phyloP scores from a whole-genome alignment of 2,888 invertebrate genomes.

The Nasonia oneida region DNA sequence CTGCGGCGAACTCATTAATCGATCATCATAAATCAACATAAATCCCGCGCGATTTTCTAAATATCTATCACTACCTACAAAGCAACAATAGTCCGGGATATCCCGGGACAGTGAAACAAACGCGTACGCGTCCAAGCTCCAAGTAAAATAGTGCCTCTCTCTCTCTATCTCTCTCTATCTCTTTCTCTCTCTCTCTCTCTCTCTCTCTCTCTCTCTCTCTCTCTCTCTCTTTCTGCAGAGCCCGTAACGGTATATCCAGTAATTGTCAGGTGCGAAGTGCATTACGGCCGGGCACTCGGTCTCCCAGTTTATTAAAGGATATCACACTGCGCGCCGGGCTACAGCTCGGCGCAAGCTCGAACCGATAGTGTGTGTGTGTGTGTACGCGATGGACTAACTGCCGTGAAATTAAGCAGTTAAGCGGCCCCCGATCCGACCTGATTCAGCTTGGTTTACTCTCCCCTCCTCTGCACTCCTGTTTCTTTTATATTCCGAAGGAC shows the following conservation, averaged over 20 bases:
- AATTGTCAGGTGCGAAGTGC: conserved; percentile 49
- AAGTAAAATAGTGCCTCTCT: background rate
- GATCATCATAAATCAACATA: background rate
- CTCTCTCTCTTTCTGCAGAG: background rate
- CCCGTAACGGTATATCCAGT: background rate
- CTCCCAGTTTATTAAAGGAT: conserved; percentile 45
- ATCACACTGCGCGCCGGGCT: conserved; percentile 26
- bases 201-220: too few species aligned
- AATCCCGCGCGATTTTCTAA: background rate
- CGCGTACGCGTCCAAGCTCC: background rate
- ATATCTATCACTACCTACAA: background rate
- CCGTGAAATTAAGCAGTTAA: conserved; percentile 53
- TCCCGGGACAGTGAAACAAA: background rate
- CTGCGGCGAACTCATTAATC: background rate
- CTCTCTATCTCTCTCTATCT: too few species aligned
- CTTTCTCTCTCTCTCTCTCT: background rate
- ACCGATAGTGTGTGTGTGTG: background rate
- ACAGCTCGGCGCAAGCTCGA: conserved; percentile 7
- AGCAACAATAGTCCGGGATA: background rate
- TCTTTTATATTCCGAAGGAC: background rate
- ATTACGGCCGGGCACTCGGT: conserved; percentile 24
- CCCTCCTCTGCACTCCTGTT: background rate
- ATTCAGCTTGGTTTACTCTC: background rate
- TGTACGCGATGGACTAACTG: conserved; percentile 27
- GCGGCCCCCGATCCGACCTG: background rate